Percentiles rank a stretch among this genome's conserved stretches.
Evolutionary conservation across 1,140 invertebrate species (phyloP).

Genomic region (Trachelipus rathkii): DNA sequence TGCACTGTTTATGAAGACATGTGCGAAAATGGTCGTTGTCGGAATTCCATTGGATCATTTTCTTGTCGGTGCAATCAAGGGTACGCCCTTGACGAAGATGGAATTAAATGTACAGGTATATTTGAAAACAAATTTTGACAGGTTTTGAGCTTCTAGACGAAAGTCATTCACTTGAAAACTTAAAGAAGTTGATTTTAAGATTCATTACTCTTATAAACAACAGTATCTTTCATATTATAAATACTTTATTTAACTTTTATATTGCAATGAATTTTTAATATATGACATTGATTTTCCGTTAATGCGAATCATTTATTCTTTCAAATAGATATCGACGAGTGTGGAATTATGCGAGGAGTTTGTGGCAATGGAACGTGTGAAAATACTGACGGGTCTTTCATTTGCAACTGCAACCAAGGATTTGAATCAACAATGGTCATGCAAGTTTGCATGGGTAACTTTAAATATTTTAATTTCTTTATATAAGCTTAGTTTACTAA

Average conservation of each 20-base stretch:
- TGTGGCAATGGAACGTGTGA: conserved; percentile 77
- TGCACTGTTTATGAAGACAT: conserved; percentile 77
- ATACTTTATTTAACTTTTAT: too few species aligned
- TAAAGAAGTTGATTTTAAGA: too few species aligned
- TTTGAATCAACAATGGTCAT: conserved; percentile 70
- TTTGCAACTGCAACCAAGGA: conserved; percentile 72
- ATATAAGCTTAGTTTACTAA: too few species aligned
- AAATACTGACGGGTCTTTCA: conserved; percentile 76
- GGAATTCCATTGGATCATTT: conserved; percentile 65
- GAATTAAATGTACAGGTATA: conserved; percentile 72
- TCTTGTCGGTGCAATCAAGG: conserved; percentile 67
- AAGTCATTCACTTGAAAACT: too few species aligned
- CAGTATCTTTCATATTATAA: too few species aligned
- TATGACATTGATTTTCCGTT: too few species aligned
- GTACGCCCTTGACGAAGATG: conserved; percentile 68
- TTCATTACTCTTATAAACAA: too few species aligned
- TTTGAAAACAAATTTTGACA: too few species aligned
- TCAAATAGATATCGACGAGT: conserved; percentile 76
- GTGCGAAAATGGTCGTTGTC: conserved; percentile 74
- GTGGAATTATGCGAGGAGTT: conserved; percentile 74
- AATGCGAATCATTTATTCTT: conserved; percentile 31
- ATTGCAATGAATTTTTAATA: too few species aligned
- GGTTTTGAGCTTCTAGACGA: too few species aligned
- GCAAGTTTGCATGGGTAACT: conserved; percentile 75
- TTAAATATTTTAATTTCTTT: too few species aligned